Base-by-base conservation (phyloP, 2,888 invertebrate species). In the Holacanthella duospinosa region DNA sequence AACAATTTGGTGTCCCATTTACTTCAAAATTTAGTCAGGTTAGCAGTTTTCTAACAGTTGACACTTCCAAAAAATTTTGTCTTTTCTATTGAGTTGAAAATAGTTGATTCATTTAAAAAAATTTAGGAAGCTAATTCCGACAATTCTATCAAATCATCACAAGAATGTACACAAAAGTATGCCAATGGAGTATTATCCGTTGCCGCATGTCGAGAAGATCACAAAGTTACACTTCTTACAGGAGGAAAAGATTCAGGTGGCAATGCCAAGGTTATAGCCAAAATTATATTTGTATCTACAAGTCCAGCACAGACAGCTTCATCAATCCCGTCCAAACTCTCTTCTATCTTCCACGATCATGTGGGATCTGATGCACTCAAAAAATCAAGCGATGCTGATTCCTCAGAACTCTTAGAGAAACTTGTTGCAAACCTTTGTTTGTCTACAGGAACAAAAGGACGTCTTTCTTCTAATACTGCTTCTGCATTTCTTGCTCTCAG, bases 151-250 rank as follows among this genome's bases (percentile, higher is more conserved):
- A 43, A 24, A 26, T 59, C 59, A 16, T n/a, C 25, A 21, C 59
- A 59, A 59, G 36, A 24, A 21, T 59, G 59, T 27, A 44, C 48
- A 6, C 59, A 59, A 44, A 43, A 59, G 16, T 59, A 26, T 21
- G 19, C n/a, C n/a, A 19, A 29, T n/a, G 59, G 59, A 43, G 27
- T 29, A 16, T 44, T 59, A n/a, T 3, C 25, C 3, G n/a, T 24
- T 25, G 48, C 36, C 2, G 36, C 9, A 43, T 59, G 59, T 21
- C 12, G 6, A 6, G 59, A 59, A 59, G 27, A 19, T 16, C 59
- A 59, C 25, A 59, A 44, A 44, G 24, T 59, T 6, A 25, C 29
- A 44, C 29, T 44, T n/a, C 21, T 43, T n/a, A 16, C 48, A n/a
- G 6, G 16, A 4, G 48, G 48, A 48, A 48, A 48, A 21, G 19